phyloP scores from a whole-genome alignment of 1,140 invertebrate species.

The Drosophila ficusphila region DNA sequence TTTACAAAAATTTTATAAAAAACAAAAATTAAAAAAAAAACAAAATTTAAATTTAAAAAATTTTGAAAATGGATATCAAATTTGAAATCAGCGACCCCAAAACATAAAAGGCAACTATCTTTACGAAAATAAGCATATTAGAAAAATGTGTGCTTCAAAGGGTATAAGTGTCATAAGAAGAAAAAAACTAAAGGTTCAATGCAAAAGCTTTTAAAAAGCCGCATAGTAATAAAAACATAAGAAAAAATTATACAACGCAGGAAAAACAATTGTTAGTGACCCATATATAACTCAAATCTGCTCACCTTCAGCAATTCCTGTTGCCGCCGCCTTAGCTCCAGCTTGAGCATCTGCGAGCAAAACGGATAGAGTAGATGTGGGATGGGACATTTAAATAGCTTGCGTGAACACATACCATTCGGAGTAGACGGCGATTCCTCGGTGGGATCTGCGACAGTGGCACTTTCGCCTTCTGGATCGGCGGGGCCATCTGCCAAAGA shows the following conservation, averaged over 20 bases:
- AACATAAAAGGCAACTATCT: too few relatives aligned
- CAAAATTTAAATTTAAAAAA: too few relatives aligned
- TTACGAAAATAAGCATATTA: too few relatives aligned
- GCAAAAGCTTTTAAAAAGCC: too few relatives aligned
- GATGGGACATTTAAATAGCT: not conserved
- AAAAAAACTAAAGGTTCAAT: too few relatives aligned
- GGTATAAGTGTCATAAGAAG: too few relatives aligned
- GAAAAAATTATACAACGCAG: not conserved
- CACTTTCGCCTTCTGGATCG: conserved; percentile 19
- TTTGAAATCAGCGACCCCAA: too few relatives aligned
- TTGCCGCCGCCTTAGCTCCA: conserved; percentile 52
- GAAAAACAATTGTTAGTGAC: not conserved
- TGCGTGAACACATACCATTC: conserved; percentile 42
- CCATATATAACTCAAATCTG: conserved; percentile 14
- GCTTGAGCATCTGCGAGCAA: conserved; percentile 64
- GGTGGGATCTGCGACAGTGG: not conserved
- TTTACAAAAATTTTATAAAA: too few relatives aligned
- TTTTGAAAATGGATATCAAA: too few relatives aligned
- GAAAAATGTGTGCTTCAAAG: too few relatives aligned
- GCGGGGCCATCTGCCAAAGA: conserved; percentile 1
- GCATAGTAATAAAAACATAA: not conserved
- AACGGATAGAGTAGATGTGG: conserved; percentile 31
- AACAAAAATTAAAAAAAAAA: too few relatives aligned
- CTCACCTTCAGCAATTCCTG: conserved; percentile 67
- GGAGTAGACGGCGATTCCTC: conserved; percentile 19